A percentile compares a stretch with the other conserved stretches of the same genome.
These are phyloP conservation scores for Coreoperca whiteheadi DNA, from an alignment of 2,113 vertebrate genomes.

Conservation along the genomic window DNA sequence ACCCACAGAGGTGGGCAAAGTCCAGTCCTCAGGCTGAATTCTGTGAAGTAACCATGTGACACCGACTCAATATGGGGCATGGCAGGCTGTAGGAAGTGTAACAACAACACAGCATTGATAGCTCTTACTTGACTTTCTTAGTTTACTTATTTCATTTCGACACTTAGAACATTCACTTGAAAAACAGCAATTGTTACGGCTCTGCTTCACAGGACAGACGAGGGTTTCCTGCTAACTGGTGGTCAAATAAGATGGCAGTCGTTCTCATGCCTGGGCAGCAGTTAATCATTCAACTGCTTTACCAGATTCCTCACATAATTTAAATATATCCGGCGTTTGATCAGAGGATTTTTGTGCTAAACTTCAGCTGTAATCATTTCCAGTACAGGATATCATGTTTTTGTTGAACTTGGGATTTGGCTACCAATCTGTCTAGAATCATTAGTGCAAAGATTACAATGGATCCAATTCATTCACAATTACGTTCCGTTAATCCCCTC, in stretches of 20 bases:
- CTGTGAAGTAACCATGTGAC: constrained; percentile 21
- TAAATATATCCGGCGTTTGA: constrained; percentile 22
- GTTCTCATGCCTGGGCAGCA: not conserved
- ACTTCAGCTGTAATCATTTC: constrained; percentile 14
- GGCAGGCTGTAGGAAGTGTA: not conserved
- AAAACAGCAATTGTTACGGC: not conserved
- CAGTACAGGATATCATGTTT: not conserved
- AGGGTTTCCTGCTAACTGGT: not conserved
- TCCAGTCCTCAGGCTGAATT: constrained; percentile 42
- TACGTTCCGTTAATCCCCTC: constrained; percentile 8
- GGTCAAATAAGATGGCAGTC: not conserved
- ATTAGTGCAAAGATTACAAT: constrained; percentile 28
- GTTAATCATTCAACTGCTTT: constrained; percentile 66
- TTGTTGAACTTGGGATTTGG: constrained; percentile 22
- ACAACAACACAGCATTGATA: not conserved
- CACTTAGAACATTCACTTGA: not conserved
- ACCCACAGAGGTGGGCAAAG: constrained; percentile 47
- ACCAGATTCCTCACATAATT: constrained; percentile 64
- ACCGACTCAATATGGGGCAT: not conserved
- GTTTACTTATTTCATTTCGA: not conserved
- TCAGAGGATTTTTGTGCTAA: not conserved
- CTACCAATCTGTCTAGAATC: constrained; percentile 13
- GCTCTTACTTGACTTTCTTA: not conserved
- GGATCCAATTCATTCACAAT: constrained; percentile 12
- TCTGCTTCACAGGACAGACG: constrained; percentile 1